Evolutionary conservation across 2,113 vertebrate genomes (phyloP), one percentile per base, ranked within the genome.

Genomic region (Apeltes quadracus): DNA sequence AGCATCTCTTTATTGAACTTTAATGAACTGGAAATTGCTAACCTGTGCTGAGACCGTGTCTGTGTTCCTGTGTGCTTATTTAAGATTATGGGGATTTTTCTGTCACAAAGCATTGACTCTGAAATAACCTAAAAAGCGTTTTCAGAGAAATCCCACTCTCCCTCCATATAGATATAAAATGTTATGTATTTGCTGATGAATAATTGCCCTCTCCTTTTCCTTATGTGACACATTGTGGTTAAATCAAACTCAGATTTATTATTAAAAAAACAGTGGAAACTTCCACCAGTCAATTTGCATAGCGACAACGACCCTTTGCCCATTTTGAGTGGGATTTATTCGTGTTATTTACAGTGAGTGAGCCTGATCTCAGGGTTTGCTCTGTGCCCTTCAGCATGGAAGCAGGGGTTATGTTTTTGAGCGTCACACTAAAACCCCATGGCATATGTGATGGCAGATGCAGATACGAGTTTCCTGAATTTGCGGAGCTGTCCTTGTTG

Each of bases 381-480:
- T n/a, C n/a, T n/a, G n/a, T 38, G 43, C 15, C 44, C 61, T 69
- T 36, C 48, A 76, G 39, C 36, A 38, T 67, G 41, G 54, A 78
- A 57, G 50, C 71, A n/a, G 10, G 23, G 51, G 9, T 25, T 48
- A 0, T 39, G 25, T 44, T 54, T 59, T 9, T 7, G 20, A 43
- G 27, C 39, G 43, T 59, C 38, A 56, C 44, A 50, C 58, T 43
- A 55, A 34, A 34, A 54, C 38, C 23, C 13, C 32, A 34, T 27
- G 12, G 57, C 58, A 38, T 59, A n/a, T 64, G 29, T 15, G 4
- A 23, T 78, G 55, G 46, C 73, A 79, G 64, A 75, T 72, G 61
- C 69, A 79, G 63, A 84, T 75, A 70, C 53, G 59, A 58, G 18
- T 78, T 75, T 79, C 55, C 68, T 58, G 64, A 74, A 57, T 82